Evolutionary conservation across 2,113 vertebrate genomes (phyloP), one percentile per base, ranked within the genome.

Genomic region (Oreochromis tanganicae): DNA sequence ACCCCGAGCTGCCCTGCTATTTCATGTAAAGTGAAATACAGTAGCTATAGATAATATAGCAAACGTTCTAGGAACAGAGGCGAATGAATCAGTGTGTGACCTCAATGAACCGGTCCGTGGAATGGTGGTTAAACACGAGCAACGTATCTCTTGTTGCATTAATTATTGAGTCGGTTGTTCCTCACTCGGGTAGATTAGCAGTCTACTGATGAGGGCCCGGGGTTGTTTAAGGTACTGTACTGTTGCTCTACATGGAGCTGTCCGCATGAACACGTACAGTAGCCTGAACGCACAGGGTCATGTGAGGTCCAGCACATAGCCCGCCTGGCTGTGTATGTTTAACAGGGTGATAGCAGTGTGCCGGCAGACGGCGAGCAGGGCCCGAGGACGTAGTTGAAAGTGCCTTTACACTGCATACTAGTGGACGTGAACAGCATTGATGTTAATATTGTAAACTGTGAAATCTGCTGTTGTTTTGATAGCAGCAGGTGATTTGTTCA

Each of bases 91-190:
- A 54, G 83, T 13, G 81, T 16, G 84, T 88, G 92, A 93, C 94
- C 94, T 92, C 63, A 87, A 81, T 88, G 94, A 95, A 93, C 93
- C 82, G 92, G 75, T 94, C 93, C 92, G 84, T 87, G 89, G 92
- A 95, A 92, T 95, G 93, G 94, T 95, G 94, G 92, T 96, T 96
- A 96, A 96, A 96, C 93, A 93, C 88, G 84, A 95, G 95, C 94
- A 92, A 95, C 87, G 93, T 92, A 95, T 95, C 95, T 95, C 92
- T 96, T 94, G 94, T 95, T 95, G 95, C 92, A 95, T 97, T 95
- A 96, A 96, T 97, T 96, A 96, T 96, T 96, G 93, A 97, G 89
- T 91, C 46, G 79, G 87, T 91, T 93, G 94, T 95, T 95, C 94
- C 89, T 96, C 95, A 93, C 95, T 95, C 91, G 87, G 93, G 94